Percentiles rank a stretch among this genome's conserved stretches.
Conservation (phyloP, 1,140 invertebrate species). For the Drosophila murphyi region DNA sequence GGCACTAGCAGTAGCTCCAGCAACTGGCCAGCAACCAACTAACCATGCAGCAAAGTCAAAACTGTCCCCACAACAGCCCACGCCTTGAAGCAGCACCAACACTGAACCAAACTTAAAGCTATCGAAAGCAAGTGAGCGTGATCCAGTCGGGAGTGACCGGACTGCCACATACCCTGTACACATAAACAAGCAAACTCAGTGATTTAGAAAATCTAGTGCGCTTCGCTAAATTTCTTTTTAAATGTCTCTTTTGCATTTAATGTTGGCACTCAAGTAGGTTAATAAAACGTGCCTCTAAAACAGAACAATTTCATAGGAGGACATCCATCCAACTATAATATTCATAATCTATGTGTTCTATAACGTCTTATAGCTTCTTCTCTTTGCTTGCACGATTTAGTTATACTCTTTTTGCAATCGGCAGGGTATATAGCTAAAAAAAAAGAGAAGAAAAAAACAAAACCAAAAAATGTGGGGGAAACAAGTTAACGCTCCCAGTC, state of each 20-base stretch:
- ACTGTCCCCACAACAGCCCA: constrained; percentile 34
- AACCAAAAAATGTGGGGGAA: constrained; percentile 3
- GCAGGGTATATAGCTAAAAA: background rate
- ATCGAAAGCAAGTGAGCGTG: too few species aligned
- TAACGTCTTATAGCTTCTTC: too few species aligned
- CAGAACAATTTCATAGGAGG: too few species aligned
- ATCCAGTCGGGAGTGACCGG: background rate
- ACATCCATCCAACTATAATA: too few species aligned
- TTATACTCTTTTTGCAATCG: background rate
- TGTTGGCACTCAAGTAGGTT: too few species aligned
- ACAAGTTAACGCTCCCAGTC: constrained; percentile 70
- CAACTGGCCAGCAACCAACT: constrained; percentile 36
- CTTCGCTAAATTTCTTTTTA: too few species aligned
- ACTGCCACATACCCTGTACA: background rate
- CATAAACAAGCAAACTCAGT: too few species aligned
- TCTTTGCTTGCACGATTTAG: too few species aligned
- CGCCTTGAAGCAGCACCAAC: constrained; percentile 19
- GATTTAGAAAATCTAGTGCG: too few species aligned
- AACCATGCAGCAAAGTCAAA: constrained; percentile 56
- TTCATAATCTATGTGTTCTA: too few species aligned
- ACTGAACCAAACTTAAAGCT: background rate
- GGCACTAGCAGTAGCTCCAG: constrained; percentile 3
- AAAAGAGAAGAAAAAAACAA: background rate
- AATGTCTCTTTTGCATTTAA: too few species aligned
- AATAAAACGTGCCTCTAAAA: too few species aligned